A percentile compares a stretch with the other conserved stretches of the same genome.
Conservation (phyloP, 2,888 invertebrate species). For the Hyposoter didymator region DNA sequence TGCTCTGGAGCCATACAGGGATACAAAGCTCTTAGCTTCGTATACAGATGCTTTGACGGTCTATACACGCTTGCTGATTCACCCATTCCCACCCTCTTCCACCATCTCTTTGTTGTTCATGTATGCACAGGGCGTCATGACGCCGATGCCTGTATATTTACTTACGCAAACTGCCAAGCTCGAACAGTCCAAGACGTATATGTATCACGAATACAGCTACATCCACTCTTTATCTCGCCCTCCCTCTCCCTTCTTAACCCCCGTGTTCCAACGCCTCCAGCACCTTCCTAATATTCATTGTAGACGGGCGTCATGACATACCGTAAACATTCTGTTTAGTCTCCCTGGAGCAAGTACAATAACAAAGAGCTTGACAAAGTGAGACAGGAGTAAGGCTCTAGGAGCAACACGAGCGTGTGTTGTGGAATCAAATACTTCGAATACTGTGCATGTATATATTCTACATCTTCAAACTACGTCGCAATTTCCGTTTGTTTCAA, state of each 20-base stretch:
- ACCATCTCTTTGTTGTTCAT: conserved; percentile 31
- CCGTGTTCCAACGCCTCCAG: neutral
- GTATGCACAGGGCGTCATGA: conserved; percentile 37
- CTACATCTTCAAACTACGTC: conserved; percentile 33
- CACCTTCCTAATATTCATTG: conserved; percentile 43
- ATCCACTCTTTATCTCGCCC: conserved; percentile 39
- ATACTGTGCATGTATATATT: conserved; percentile 18
- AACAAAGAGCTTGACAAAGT: conserved; percentile 31
- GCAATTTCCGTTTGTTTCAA: conserved; percentile 52
- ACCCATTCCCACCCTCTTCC: conserved; percentile 15
- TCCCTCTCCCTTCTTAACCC: conserved; percentile 18
- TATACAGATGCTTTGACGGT: conserved; percentile 68
- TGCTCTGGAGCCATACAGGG: conserved; percentile 61
- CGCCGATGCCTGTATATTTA: conserved; percentile 48
- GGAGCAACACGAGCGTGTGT: conserved; percentile 14
- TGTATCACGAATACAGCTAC: conserved; percentile 31
- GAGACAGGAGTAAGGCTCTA: conserved; percentile 16
- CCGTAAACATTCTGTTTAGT: conserved; percentile 67
- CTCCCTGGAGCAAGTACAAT: conserved; percentile 20
- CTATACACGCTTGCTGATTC: conserved; percentile 44
- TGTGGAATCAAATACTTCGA: conserved; percentile 18
- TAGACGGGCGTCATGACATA: conserved; percentile 54
- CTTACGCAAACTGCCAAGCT: conserved; percentile 53
- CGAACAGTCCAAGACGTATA: conserved; percentile 34
- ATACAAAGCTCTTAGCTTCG: conserved; percentile 62